These are phyloP conservation scores for Mormyrops attenuatus DNA, from an alignment of 2,797 vertebrate genomes.

Conservation along the genomic window DNA sequence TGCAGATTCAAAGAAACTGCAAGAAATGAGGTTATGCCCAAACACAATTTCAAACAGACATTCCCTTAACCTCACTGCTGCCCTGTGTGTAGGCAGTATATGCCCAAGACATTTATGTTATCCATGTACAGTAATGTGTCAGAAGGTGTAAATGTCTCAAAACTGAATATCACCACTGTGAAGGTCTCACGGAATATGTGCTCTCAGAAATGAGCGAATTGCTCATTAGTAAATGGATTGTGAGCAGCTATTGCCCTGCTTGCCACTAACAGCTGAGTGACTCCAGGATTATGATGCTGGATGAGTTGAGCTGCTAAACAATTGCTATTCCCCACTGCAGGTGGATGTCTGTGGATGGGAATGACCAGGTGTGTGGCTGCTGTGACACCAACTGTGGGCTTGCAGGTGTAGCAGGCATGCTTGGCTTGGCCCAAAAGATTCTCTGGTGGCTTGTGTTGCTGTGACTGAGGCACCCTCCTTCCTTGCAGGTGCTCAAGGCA, in stretches of 20 bases:
- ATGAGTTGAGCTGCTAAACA: neutral
- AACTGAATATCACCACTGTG: no score
- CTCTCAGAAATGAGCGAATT: no score
- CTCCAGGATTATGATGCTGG: neutral
- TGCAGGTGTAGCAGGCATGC: neutral
- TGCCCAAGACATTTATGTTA: neutral
- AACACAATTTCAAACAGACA: neutral
- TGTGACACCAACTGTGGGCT: slow-evolving; percentile 40
- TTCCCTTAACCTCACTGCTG: neutral
- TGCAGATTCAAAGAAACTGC: neutral
- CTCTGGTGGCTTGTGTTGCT: neutral
- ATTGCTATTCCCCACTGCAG: slow-evolving; percentile 34
- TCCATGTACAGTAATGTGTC: no score
- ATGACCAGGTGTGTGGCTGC: slow-evolving; percentile 57
- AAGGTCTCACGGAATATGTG: no score
- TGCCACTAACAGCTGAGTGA: slow-evolving; percentile 43
- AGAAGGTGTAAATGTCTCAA: no score
- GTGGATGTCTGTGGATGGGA: slow-evolving; percentile 57
- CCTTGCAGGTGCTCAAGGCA: slow-evolving; percentile 33
- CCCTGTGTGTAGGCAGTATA: neutral
- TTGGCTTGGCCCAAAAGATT: neutral
- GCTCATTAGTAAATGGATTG: slow-evolving; percentile 44
- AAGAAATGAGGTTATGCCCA: neutral
- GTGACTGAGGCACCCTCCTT: neutral
- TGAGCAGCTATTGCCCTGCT: slow-evolving; percentile 43